Evolutionary conservation across 2,113 vertebrate genomes (phyloP), one percentile per base, ranked within the genome.

Genomic region (Psittacara wagleri): DNA sequence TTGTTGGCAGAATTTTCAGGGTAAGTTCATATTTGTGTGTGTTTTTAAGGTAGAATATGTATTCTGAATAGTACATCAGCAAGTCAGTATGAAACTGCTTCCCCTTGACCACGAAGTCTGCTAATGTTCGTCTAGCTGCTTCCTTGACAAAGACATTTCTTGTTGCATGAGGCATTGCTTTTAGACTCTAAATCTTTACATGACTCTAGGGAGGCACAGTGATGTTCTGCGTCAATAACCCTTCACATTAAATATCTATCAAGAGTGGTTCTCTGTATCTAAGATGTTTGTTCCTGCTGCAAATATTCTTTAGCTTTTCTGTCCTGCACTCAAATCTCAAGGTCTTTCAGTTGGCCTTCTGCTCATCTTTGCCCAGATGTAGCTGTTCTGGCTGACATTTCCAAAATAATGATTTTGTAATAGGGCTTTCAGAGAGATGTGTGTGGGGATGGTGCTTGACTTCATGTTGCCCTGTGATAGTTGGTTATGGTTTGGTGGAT

Each of bases 101-200:
- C 61, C n/a, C 25, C 83, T 33, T 90, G 72, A 80, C 54, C 59
- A 73, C n/a, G 54, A 91, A 96, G 90, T 79, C 9, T 0, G 0
- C 25, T n/a, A 27, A 49, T 18, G 86, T 78, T 90, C 52, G 48
- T 59, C 46, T 68, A 43, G 46, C 51, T 83, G 7, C 43, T 77
- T 92, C 72, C 61, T 64, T 68, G 69, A 77, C 61, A 93, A 68
- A 93, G 48, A 49, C 17, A 28, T 80, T 85, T 83, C 63, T 77
- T 51, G 8, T 88, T 95, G 79, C 79, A 67, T 78, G 73, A 90
- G 24, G 33, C 29, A 51, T 46, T 1, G 2, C 64, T 88, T 92
- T 88, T 77, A 96, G 90, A 48, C 23, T 88, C 86, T 83, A 92
- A 88, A 83, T 94, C 68, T 88, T 93, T 78, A 81, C 76, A 55